Evolutionary conservation across 1,140 invertebrate genomes (phyloP).

Genomic region (Drosophila pseudoananassae): DNA sequence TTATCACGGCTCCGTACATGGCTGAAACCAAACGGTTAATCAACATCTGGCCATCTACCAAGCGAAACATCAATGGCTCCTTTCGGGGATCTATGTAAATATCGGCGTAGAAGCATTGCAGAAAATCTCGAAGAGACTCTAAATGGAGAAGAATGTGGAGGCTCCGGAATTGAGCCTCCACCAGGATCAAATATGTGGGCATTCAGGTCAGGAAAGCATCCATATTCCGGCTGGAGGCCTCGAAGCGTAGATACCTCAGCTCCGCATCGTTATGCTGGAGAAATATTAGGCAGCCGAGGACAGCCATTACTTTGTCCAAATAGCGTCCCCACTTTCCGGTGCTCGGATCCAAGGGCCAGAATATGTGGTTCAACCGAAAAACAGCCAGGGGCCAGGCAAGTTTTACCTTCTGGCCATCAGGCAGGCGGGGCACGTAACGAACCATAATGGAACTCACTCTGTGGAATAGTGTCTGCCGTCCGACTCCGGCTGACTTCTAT

Average conservation of each 20-base stretch:
- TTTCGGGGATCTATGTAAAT: conserved; percentile 64
- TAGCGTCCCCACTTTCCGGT: conserved; percentile 20
- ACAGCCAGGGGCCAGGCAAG: conserved; percentile 63
- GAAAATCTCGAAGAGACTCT: conserved; percentile 32
- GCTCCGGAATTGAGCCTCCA: conserved; percentile 65
- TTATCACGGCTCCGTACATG: conserved; percentile 51
- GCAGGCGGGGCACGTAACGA: conserved; percentile 65
- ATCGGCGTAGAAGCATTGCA: conserved; percentile 56
- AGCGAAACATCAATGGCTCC: conserved; percentile 33
- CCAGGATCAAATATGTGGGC: conserved; percentile 68
- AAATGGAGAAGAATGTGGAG: conserved; percentile 32
- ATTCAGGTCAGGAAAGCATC: conserved; percentile 66
- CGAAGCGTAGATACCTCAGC: conserved; percentile 55
- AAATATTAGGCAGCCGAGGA: conserved; percentile 41
- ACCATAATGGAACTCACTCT: conserved; percentile 46
- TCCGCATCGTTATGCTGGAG: conserved; percentile 69
- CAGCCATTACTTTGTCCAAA: conserved; percentile 33
- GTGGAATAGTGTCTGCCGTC: background rate
- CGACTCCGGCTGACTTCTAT: background rate
- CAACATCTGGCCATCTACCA: conserved; percentile 29
- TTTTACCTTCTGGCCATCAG: conserved; percentile 57
- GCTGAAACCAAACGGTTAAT: conserved; percentile 51
- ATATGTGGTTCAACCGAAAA: conserved; percentile 64
- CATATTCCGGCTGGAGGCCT: conserved; percentile 48
- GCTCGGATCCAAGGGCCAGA: conserved; percentile 67